phyloP scores from a whole-genome alignment of 2,797 vertebrate species.

The Psittacula echo region DNA sequence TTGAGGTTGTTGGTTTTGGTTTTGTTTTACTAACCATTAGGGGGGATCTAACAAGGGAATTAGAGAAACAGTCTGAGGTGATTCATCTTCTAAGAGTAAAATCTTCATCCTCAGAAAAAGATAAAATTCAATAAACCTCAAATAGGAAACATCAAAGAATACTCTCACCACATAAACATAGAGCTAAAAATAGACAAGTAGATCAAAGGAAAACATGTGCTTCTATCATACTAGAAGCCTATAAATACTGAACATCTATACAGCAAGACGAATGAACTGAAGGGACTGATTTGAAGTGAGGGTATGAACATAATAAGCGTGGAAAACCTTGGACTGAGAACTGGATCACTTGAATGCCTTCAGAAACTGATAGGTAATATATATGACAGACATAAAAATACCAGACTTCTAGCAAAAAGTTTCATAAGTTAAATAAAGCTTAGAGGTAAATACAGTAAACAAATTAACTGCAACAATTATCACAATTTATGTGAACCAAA shows the following conservation, averaged over 20 bases:
- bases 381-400: background rate
- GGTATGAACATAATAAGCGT: background rate
- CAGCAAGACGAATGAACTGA: background rate
- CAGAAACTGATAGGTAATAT: background rate
- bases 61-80: background rate
- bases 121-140: background rate
- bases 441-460: background rate
- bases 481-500: background rate
- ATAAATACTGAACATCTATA: background rate
- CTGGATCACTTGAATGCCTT: fast-evolving
- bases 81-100: background rate
- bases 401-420: background rate
- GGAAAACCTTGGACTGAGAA: background rate
- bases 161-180: background rate
- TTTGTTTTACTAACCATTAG: background rate
- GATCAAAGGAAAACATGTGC: background rate
- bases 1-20: background rate
- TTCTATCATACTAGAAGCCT: background rate
- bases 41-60: background rate
- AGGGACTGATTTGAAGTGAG: background rate
- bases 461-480: background rate
- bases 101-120: background rate
- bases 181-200: background rate
- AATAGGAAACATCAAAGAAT: constrained; percentile 30
- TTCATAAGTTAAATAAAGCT: background rate